Percentiles rank a stretch among this genome's conserved stretches.
Conservation (phyloP, 2,888 invertebrate species). For the Brachypalpus laphriformis region DNA sequence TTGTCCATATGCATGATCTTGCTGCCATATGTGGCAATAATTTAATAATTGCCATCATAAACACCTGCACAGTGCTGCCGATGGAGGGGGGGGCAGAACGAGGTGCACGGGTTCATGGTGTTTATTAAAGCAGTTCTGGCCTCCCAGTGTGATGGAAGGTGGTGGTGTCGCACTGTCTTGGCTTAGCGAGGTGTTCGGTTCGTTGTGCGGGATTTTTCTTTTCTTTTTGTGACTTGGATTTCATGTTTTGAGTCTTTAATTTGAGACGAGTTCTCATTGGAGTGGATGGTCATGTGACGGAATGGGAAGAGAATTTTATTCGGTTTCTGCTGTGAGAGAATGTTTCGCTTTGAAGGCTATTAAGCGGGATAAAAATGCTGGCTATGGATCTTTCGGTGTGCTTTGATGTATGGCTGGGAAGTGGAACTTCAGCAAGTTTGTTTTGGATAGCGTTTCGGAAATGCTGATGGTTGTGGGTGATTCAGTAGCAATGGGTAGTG, state of each 20-base stretch:
- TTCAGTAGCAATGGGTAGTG: not conserved
- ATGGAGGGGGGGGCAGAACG: not conserved
- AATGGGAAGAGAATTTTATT: constrained; percentile 65
- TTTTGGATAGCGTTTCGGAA: constrained; percentile 14
- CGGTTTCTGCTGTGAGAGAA: constrained; percentile 59
- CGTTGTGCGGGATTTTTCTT: constrained; percentile 5
- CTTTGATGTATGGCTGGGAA: constrained; percentile 48
- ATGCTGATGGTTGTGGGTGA: constrained; percentile 37
- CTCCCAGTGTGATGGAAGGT: constrained; percentile 68
- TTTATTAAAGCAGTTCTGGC: constrained; percentile 67
- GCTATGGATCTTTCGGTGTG: constrained; percentile 60
- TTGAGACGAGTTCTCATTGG: constrained; percentile 71
- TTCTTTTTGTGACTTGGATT: constrained; percentile 49
- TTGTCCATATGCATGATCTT: constrained; percentile 77
- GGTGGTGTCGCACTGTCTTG: constrained; percentile 52
- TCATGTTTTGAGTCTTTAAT: constrained; percentile 71
- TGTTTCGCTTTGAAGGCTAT: constrained; percentile 70
- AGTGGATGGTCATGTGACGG: constrained; percentile 70
- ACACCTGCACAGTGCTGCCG: constrained; percentile 65
- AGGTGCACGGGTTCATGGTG: constrained; percentile 57
- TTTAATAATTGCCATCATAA: constrained; percentile 73
- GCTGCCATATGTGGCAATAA: constrained; percentile 74
- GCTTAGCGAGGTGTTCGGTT: constrained; percentile 56
- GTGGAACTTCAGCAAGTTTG: constrained; percentile 33
- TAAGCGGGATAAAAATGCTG: constrained; percentile 65